phyloP scores from a whole-genome alignment of 2,797 vertebrate species.

The Varecia variegata region DNA sequence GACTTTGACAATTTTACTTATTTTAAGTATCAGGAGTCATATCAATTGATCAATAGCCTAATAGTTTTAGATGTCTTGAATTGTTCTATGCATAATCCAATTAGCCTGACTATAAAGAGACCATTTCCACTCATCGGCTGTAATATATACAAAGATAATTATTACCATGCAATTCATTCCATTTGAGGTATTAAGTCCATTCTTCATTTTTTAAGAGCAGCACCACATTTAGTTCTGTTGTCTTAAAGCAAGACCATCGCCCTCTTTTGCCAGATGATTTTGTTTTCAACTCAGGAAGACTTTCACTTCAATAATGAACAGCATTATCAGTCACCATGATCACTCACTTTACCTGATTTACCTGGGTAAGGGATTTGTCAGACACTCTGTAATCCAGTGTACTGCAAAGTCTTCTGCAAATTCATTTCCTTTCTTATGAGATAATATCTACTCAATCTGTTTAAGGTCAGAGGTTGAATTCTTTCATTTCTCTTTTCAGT shows the following conservation, averaged over 20 bases:
- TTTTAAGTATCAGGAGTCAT: not conserved
- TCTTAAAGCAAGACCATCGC: not conserved
- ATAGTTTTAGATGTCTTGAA: not conserved
- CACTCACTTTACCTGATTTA: not conserved
- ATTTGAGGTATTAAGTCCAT: not conserved
- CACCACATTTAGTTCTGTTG: not conserved
- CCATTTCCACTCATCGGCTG: not conserved
- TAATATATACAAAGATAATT: not conserved
- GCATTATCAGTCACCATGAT: not conserved
- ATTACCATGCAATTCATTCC: not conserved
- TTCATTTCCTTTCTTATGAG: not conserved
- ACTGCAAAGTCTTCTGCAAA: constrained; percentile 1
- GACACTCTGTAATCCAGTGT: not conserved
- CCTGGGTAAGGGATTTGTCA: not conserved
- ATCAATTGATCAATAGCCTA: not conserved
- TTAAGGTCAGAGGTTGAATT: constrained; percentile 2
- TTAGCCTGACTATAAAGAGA: not conserved
- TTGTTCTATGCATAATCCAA: not conserved
- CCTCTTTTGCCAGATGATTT: not conserved
- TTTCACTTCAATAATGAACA: not conserved
- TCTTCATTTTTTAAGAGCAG: constrained; percentile 9
- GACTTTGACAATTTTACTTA: constrained; percentile 25
- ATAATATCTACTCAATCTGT: not conserved
- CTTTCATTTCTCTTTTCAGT: constrained; percentile 40
- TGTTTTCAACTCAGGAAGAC: not conserved